phyloP scores from a whole-genome alignment of 92 coral and sea anemone genomes.

The Hydrozoanthus gracilis region DNA sequence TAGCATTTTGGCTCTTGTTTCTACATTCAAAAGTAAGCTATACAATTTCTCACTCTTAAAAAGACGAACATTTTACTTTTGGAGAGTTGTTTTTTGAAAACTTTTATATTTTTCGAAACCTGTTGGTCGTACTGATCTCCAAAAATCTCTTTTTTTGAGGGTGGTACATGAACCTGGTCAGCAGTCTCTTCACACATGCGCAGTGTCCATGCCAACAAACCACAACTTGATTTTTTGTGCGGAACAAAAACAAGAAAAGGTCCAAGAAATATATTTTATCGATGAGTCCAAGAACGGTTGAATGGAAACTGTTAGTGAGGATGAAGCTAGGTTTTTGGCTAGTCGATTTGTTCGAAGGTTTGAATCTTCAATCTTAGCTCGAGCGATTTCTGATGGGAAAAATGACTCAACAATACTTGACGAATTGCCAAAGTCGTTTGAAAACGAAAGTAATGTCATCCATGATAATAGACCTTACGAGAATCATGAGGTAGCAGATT shows the following conservation, averaged over 20 bases:
- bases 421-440: conserved; percentile 41
- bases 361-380: conserved; percentile 63
- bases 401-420: conserved; percentile 46
- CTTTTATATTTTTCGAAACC: too few relatives aligned
- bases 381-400: conserved; percentile 49
- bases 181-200: conserved; percentile 30
- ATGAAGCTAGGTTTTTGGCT: conserved; percentile 77
- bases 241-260: conserved; percentile 7
- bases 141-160: too few relatives aligned
- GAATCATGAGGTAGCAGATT: conserved; percentile 1
- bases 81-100: too few relatives aligned
- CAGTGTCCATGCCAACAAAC: conserved; percentile 52
- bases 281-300: conserved; percentile 52
- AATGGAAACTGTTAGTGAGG: conserved; percentile 81
- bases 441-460: conserved; percentile 51
- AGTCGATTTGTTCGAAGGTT: conserved; percentile 76
- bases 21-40: too few relatives aligned
- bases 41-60: too few relatives aligned
- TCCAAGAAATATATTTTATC: conserved; percentile 34
- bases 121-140: too few relatives aligned
- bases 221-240: background rate
- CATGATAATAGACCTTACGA: conserved; percentile 36
- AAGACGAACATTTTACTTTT: too few relatives aligned
- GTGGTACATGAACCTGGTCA: background rate
- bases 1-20: too few relatives aligned